phyloP scores from a whole-genome alignment of 2,113 vertebrate species.

The Chamaetylas fuelleborni region DNA sequence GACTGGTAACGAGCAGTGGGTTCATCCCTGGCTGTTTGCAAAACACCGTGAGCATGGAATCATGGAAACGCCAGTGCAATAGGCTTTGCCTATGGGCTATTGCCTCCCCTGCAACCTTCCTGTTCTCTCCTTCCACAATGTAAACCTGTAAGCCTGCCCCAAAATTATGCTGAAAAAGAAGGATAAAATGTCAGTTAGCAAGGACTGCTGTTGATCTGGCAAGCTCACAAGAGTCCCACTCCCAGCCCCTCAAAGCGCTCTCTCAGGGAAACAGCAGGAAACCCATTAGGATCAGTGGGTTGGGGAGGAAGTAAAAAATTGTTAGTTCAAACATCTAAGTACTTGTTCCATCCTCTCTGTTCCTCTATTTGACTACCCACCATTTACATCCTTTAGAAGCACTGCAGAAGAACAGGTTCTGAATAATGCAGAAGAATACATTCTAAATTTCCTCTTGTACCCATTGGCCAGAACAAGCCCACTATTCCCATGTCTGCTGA shows the following conservation, averaged over 20 bases:
- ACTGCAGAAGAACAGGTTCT: neutral
- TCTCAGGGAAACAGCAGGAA: neutral
- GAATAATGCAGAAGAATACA: neutral
- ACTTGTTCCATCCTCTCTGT: neutral
- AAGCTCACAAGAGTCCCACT: neutral
- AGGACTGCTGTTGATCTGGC: neutral
- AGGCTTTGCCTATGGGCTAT: slow-evolving; percentile 29
- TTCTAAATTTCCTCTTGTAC: neutral
- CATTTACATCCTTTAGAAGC: neutral
- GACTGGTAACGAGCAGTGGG: neutral
- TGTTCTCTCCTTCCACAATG: neutral
- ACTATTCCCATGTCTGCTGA: neutral
- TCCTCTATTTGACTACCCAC: neutral
- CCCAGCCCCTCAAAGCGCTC: neutral
- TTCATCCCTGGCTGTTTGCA: slow-evolving; percentile 47
- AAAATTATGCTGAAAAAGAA: neutral
- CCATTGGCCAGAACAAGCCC: neutral
- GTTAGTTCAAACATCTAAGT: neutral
- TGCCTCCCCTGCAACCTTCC: neutral
- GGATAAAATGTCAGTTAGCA: neutral
- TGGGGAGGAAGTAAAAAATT: neutral
- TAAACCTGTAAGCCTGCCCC: neutral
- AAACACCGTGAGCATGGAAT: slow-evolving; percentile 37
- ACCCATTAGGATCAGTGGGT: neutral
- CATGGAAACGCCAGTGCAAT: slow-evolving; percentile 21